Conservation (phyloP, 2,113 vertebrate species). For the Choloepus hoffmanni region DNA sequence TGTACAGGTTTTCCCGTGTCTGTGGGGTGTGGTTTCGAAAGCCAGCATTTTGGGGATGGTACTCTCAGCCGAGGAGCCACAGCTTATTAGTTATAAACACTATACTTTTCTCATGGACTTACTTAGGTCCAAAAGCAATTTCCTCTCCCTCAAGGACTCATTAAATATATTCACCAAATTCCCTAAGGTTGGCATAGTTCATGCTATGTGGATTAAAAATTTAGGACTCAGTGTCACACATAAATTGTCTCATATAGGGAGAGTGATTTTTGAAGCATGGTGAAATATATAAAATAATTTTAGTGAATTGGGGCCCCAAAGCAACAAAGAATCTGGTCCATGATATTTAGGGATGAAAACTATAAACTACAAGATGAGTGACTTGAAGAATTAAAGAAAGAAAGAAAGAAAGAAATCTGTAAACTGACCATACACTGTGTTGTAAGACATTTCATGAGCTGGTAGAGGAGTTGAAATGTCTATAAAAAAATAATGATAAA, state of each 20-base stretch:
- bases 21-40: background rate
- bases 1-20: background rate
- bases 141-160: constrained; percentile 64
- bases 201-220: constrained; percentile 56
- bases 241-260: constrained; percentile 35
- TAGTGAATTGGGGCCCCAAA: constrained; percentile 88
- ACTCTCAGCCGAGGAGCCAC: background rate
- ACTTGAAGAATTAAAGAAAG: constrained; percentile 49
- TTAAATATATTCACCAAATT: constrained; percentile 59
- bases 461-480: constrained; percentile 93
- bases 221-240: constrained; percentile 60
- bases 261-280: constrained; percentile 62
- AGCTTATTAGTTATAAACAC: background rate
- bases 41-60: background rate
- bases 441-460: constrained; percentile 93
- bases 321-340: constrained; percentile 70
- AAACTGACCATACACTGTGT: constrained; percentile 91
- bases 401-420: constrained; percentile 69
- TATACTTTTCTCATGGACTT: constrained; percentile 52
- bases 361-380: constrained; percentile 79
- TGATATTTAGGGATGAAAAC: constrained; percentile 74
- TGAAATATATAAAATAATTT: constrained; percentile 75
- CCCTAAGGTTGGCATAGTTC: constrained; percentile 49
- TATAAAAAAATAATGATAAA: constrained; percentile 90
- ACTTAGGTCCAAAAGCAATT: constrained; percentile 32